Base-by-base conservation (phyloP, 2,888 invertebrate species). In the Perithous albicinctus region DNA sequence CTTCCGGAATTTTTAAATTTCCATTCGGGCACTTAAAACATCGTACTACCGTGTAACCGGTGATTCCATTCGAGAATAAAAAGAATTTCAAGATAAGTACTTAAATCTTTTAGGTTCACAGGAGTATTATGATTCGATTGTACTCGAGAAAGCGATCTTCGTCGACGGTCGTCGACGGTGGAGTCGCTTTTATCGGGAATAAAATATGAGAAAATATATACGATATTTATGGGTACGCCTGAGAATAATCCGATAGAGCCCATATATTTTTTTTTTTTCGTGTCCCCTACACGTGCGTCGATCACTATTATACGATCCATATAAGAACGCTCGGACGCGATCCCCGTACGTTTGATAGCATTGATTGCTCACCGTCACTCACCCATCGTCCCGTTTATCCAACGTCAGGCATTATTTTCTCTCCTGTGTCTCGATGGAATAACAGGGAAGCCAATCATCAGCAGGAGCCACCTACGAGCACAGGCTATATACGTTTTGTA, bases 321-420 rank as follows among this genome's bases (percentile, higher is more conserved):
- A 56, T 54, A 69, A 69, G 69, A 41, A 69, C 26, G 41, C 23
- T 10, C 7, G 38, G 20, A 8, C 7, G n/a, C n/a, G 35, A 54
- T 56, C 0, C 15, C 18, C n/a, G 10, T 2, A 18, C 23, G 38
- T 41, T 35, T 23, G 69, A 56, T 69, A 15, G 41, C 26, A 41
- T 56, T 26, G 26, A 43, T 41, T 41, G 38, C 56, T 69, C 63
- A 54, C 35, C 66, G 64, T 66, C 67, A 35, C 48, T 48, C 38
- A 10, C 26, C 38, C 56, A n/a, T 29, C 26, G 26, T n/a, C 29
- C 29, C 51, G 41, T 73, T 51, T 20, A 29, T 43, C 46, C 72
- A 61, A 51, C 61, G 66, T 80, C 43, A 54, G 61, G 67, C 15
- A 67, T 69, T 73, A 66, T 43, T 67, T 64, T 23, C 15, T 43